phyloP scores from a whole-genome alignment of 2,888 invertebrate genomes.

The Rhabditoides inermis region DNA sequence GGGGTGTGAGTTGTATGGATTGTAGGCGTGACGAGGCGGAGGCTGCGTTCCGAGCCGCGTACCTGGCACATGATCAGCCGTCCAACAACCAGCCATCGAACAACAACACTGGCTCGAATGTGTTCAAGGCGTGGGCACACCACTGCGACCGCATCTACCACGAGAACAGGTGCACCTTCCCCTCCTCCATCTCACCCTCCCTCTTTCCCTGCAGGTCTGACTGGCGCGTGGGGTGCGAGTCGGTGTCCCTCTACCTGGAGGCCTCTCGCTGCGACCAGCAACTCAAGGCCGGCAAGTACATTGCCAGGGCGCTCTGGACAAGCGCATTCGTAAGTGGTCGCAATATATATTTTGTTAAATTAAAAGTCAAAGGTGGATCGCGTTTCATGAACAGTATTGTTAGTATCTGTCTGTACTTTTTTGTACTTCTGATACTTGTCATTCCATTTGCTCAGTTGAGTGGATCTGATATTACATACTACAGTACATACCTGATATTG shows the following conservation, averaged over 20 bases:
- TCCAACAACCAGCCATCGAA: neutral
- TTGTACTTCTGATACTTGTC: no score
- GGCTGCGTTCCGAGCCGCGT: conserved; percentile 13
- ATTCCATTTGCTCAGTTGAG: no score
- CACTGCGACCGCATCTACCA: conserved; percentile 19
- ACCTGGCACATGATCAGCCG: conserved; percentile 5
- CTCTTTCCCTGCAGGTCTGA: conserved; percentile 3
- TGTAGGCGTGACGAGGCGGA: conserved; percentile 14
- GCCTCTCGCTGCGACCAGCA: conserved; percentile 30
- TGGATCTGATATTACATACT: no score
- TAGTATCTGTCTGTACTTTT: no score
- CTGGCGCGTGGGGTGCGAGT: conserved; percentile 14
- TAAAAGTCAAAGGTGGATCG: no score
- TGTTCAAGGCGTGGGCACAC: conserved; percentile 26
- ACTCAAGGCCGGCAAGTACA: conserved; percentile 31
- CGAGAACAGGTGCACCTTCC: conserved; percentile 5
- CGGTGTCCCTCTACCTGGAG: conserved; percentile 35
- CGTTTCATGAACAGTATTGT: no score
- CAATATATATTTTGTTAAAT: neutral
- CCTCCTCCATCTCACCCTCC: neutral
- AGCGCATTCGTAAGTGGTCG: neutral
- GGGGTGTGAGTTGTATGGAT: neutral
- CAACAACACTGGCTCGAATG: conserved; percentile 2
- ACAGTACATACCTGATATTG: neutral
- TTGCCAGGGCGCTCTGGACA: conserved; percentile 14